A percentile compares a stretch with the other conserved stretches of the same genome.
phyloP scores from a whole-genome alignment of 2,888 invertebrate species.

The Cabera pusaria region DNA sequence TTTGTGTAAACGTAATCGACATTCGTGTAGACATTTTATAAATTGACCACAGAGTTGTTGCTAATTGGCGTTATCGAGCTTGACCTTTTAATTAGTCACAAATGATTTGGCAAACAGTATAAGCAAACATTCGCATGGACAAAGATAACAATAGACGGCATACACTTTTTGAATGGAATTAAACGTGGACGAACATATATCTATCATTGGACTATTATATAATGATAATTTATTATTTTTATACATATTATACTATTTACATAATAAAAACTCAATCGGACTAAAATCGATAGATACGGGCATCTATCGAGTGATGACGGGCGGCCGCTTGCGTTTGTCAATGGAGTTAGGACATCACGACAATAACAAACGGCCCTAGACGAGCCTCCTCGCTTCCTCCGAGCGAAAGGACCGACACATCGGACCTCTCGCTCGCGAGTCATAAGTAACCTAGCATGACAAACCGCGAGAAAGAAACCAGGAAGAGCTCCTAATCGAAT shows the following conservation, averaged over 20 bases:
- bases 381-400: no score
- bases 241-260: slow-evolving; percentile 67
- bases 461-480: slow-evolving; percentile 44
- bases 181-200: slow-evolving; percentile 79
- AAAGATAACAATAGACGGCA: slow-evolving; percentile 74
- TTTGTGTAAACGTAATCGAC: slow-evolving; percentile 21
- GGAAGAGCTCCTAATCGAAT: slow-evolving; percentile 42
- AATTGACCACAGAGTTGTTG: slow-evolving; percentile 29
- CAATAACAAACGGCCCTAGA: slow-evolving; percentile 26
- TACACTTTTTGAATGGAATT: slow-evolving; percentile 73
- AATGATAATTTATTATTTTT: slow-evolving; percentile 58
- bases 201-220: slow-evolving; percentile 74
- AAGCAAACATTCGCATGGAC: slow-evolving; percentile 64
- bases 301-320: slow-evolving; percentile 30
- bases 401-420: no score
- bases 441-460: slow-evolving; percentile 27
- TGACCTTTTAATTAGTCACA: slow-evolving; percentile 46
- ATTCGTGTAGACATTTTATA: slow-evolving; percentile 5
- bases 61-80: slow-evolving; percentile 32
- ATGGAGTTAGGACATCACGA: slow-evolving; percentile 15
- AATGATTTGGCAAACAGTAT: slow-evolving; percentile 45
- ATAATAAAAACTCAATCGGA: slow-evolving; percentile 52
- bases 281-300: slow-evolving; percentile 26
- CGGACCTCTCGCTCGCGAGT: slow-evolving; percentile 13
- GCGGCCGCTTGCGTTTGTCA: slow-evolving; percentile 24